Percentiles rank a stretch among this genome's conserved stretches.
Evolutionary conservation across 2,888 invertebrate species (phyloP).

Genomic region (Lithophane socia): DNA sequence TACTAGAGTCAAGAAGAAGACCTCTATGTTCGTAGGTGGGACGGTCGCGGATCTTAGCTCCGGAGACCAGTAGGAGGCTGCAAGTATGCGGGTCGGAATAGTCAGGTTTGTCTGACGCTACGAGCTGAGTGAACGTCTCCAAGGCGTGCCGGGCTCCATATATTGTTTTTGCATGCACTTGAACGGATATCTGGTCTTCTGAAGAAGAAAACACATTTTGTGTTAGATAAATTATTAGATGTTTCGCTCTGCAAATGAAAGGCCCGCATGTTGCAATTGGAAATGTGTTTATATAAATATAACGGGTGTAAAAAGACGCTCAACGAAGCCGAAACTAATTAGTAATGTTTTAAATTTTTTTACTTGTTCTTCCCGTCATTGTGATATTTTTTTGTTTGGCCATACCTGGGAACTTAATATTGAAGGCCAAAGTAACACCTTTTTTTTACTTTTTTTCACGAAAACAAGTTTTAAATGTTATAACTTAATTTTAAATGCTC

Average conservation of each 20-base stretch:
- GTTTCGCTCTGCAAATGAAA: no score
- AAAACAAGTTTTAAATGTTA: no score
- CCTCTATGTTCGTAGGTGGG: conserved; percentile 97
- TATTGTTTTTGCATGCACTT: conserved; percentile 91
- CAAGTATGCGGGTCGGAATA: conserved; percentile 76
- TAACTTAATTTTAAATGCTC: no score
- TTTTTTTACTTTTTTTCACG: no score
- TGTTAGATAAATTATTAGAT: background rate
- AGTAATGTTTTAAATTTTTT: no score
- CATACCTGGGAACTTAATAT: background rate
- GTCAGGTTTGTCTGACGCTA: conserved; percentile 80
- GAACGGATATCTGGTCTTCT: conserved; percentile 88
- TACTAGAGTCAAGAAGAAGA: conserved; percentile 95
- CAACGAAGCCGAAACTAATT: no score
- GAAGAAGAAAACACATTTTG: conserved; percentile 48
- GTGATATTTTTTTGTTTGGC: no score
- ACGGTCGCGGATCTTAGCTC: conserved; percentile 93
- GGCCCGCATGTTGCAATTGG: no score
- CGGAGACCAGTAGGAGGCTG: conserved; percentile 91
- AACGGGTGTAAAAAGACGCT: no score
- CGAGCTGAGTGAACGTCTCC: conserved; percentile 94
- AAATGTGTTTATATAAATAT: no score
- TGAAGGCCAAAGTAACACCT: background rate
- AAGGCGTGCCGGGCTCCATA: conserved; percentile 94
- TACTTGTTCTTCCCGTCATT: no score